Evolutionary conservation across 2,888 invertebrate genomes (phyloP).

Genomic region (Lasiommata megera): DNA sequence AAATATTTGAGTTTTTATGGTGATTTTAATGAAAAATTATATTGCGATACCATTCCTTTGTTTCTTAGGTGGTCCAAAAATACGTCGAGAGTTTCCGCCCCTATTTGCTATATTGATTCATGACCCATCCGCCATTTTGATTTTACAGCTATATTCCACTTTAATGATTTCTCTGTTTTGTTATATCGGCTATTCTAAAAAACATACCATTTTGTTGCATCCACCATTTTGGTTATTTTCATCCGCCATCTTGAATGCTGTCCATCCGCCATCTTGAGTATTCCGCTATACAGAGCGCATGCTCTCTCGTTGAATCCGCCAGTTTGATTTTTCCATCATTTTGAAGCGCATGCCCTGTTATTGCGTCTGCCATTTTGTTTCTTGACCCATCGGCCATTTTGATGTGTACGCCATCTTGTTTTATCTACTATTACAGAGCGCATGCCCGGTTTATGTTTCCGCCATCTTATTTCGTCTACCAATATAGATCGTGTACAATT

Average conservation of each 20-base stretch:
- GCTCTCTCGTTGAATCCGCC: background rate
- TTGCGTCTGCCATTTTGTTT: background rate
- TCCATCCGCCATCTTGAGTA: background rate
- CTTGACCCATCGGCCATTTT: background rate
- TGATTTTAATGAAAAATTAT: no score
- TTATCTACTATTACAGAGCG: background rate
- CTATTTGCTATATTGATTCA: no score
- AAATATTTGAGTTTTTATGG: no score
- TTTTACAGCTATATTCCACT: background rate
- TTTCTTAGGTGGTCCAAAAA: background rate
- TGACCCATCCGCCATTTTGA: background rate
- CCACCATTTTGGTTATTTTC: no score
- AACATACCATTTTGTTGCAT: no score
- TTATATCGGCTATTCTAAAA: no score
- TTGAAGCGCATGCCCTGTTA: no score
- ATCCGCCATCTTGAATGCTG: background rate
- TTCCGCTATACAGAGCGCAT: background rate
- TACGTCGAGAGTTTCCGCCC: no score
- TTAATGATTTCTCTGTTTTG: no score
- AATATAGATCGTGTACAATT: background rate
- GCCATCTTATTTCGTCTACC: background rate
- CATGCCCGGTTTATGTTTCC: background rate
- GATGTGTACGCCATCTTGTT: background rate
- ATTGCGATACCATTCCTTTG: no score
- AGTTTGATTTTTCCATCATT: background rate